Evolutionary conservation across 2,113 vertebrate genomes (phyloP), one percentile per base, ranked within the genome.

Genomic region (Neolamprologus ventralis): DNA sequence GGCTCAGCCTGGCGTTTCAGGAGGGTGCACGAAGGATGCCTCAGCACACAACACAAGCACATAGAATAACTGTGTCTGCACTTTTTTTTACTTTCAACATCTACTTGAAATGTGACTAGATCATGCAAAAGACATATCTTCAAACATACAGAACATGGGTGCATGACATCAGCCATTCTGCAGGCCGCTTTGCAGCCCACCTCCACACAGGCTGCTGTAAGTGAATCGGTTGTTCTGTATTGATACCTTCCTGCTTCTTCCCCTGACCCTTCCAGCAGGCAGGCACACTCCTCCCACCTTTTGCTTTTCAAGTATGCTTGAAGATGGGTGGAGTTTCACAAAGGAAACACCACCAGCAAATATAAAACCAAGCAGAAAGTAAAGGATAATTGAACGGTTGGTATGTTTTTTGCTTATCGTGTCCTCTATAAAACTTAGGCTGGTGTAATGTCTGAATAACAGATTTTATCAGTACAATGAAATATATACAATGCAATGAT

Each of bases 1-100:
- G 49, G 19, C 63, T 88, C 87, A 85, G 88, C 63, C 82, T 78
- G 88, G 75, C 65, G 31, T 90, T 87, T 60, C 85, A 88, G 87
- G 88, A 84, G 49, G 88, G 23, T 23, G 75, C 79, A 83, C 5
- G 3, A 42, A 21, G 19, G 42, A 85, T 68, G 75, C 37, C 47
- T 82, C 78, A 21, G 19, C 40, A 82, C 26, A 81, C 57, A 37
- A 58, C 45, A 60, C 3, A 26, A 58, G 5, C 33, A 57, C 37
- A 53, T 12, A 28, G 10, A 54, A 28, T 37, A 58, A 17, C 51
- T 37, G 37, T 31, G 14, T n/a, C 6, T 33, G 26, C 26, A 12
- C 4, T 68, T 68, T 37, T 65, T 51, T 51, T 12, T 8, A 23
- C 21, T 40, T 58, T 10, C 28, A 57, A 31, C 26, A 53, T 54